Percentiles rank a stretch among this genome's conserved stretches.
phyloP scores from a whole-genome alignment of 2,113 vertebrate genomes.

The Phrynosoma blainvillii region DNA sequence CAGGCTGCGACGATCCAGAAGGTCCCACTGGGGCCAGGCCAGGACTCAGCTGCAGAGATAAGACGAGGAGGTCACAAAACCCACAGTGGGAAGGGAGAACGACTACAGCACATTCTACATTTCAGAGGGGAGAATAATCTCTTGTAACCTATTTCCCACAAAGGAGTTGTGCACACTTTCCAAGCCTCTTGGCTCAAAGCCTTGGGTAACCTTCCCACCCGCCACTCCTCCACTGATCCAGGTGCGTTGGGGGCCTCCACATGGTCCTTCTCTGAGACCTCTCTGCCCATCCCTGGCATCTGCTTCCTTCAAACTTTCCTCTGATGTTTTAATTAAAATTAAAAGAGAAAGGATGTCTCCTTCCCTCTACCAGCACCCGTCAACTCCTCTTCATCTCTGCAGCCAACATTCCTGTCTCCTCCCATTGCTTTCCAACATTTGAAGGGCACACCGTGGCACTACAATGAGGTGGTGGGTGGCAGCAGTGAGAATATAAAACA shows the following conservation, averaged over 20 bases:
- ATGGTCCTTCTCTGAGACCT: not conserved
- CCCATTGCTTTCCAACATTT: not conserved
- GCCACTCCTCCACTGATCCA: constrained; percentile 2
- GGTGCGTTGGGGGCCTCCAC: not conserved
- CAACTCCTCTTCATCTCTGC: not conserved
- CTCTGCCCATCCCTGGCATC: not conserved
- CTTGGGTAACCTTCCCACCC: not conserved
- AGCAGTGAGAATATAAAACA: not conserved
- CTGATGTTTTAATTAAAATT: constrained; percentile 45
- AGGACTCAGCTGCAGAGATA: constrained; percentile 5
- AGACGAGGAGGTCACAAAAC: not conserved
- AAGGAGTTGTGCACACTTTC: not conserved
- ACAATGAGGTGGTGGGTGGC: not conserved
- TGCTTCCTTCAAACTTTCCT: not conserved
- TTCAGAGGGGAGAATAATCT: not conserved
- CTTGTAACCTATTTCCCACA: not conserved
- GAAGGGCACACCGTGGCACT: not conserved
- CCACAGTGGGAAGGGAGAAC: constrained; percentile 1
- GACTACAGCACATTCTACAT: not conserved
- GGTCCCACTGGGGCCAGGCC: not conserved
- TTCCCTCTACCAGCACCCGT: not conserved
- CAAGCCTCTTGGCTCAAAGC: not conserved
- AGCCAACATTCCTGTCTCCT: constrained; percentile 37
- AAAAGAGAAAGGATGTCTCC: not conserved
- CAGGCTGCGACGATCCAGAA: constrained; percentile 4